Base-by-base conservation (phyloP, 2,888 invertebrate genomes). In the Ctenicera cuprea region DNA sequence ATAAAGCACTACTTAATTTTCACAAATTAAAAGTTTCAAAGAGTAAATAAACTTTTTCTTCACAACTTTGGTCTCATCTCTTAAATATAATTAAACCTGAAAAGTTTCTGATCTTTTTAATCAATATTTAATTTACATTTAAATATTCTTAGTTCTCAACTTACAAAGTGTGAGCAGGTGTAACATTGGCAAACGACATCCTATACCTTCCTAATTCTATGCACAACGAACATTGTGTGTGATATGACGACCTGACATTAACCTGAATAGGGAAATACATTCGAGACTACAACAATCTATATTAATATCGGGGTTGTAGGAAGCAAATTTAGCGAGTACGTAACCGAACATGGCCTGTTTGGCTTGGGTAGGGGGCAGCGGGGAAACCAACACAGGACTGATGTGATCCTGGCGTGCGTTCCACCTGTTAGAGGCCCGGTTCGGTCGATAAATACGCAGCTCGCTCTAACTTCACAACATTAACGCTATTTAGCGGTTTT, bases 351-450 rank as follows among this genome's bases (percentile, higher is more conserved):
- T 20, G 18, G 48, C 18, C 3, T 18, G 48, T 48, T 20, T 8
- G 33, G 54, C 3, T 26, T 16, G 22, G n/a, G n/a, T 16, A 14
- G 26, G 62, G 62, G 22, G 26, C 7, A 30, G 43, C 5, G 38
- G 26, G 11, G 33, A 16, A 22, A 50, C 3, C 9, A 26, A 8
- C 22, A 16, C 22, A 16, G 45, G 45, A 30, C 37, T 45, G 61
- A 68, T 68, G 52, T 20, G 45, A 68, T 68, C 68, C 68, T 68
- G 61, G 48, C 68, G 68, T 68, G 68, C 16, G 61, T 68, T 68
- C 59, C 59, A 68, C 68, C 61, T 61, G 61, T 68, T 59, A 68
- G 41, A 30, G 30, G 22, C 52, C 52, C 30, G 59, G 41, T 33
- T 30, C 61, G 61, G 48, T 68, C 68, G 68, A 68, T 68, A 68